Evolutionary conservation across 1,140 invertebrate species (phyloP), one percentile per base, ranked within the genome.

Genomic region (Brachionus manjavacas): DNA sequence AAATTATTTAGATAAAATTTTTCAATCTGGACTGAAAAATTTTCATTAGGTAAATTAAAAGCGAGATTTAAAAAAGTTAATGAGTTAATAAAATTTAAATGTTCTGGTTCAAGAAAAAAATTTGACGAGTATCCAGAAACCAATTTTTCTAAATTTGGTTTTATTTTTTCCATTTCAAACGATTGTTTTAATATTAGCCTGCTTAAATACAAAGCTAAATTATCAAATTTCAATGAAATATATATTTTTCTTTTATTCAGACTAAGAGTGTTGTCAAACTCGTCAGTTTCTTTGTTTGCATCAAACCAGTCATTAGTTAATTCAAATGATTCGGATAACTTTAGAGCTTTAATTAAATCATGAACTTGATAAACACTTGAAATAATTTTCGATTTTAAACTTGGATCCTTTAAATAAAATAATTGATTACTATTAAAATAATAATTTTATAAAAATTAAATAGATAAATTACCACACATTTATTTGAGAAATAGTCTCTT

Each of bases 171-270:
- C 12, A 31, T 68, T 14, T 31, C 2, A 68, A 68, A 31, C 12
- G 28, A 68, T 31, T 68, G 12, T 31, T n/a, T 31, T 0, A 68
- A 14, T 23, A 68, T 39, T 16, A 72, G 20, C 14, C 20, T 72
- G 31, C 31, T 39, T 35, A 72, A 3, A 41, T 43, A 16, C n/a
- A 16, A 41, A n/a, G 68, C 68, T 20, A 72, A 41, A 72, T 72
- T 72, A 41, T 72, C 20, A 72, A 39, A 41, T 72, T 41, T 72
- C 35, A 72, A 72, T 39, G 68, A 72, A 39, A 72, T 72, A 41
- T 20, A 41, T 20, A 39, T 16, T 41, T 72, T 72, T 68, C 23
- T 68, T 9, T 66, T 23, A 25, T n/a, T 52, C 16, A 52, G 14
- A n/a, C 16, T 16, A 16, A 66, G 28, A 66, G 16, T 31, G 16